Evolutionary conservation across 64 coral and sea anemone genomes (phyloP), one percentile per base, ranked within the genome.

Genomic region (Porites australiensis): DNA sequence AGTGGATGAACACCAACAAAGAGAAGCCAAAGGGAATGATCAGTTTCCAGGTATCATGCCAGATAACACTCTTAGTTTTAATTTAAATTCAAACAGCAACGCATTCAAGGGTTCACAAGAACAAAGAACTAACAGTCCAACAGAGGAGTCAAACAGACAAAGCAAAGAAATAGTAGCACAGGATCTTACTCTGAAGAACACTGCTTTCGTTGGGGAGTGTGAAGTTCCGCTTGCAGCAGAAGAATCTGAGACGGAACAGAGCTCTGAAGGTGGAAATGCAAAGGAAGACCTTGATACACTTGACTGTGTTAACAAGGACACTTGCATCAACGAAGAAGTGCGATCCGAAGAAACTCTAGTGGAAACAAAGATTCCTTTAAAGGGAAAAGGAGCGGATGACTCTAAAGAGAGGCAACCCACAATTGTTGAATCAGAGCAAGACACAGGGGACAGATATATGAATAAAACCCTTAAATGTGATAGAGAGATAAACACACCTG

Each of bases 351-450:
- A 58, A 55, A 87, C 85, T 50, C 27, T 37, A 37, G 15, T 74
- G n/a, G 50, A 87, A 55, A 59, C 18, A 87, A 75, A 57, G 69
- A 12, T 23, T 73, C 7, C 13, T 74, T 8, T 13, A 76, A 89
- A 77, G 3, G 13, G 44, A 16, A 66, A 37, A 77, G 16, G 74
- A 45, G n/a, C 13, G 60, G 72, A 63, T 76, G 57, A 76, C 2
- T 20, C 13, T 75, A 58, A 60, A 60, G 78, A 81, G 78, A 81
- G 78, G 6, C 79, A 45, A 44, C 2, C 13, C 27, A 63, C 14
- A 82, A 83, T 83, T 46, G 37, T 50, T 22, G 87, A 87, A 7
- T 54, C 49, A 55, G 53, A 74, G 22, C 7, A 87, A 87, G 55
- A 74, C 13, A 83, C 47, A 23, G 10, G 68, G 9, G 59, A 50